A percentile compares a stretch with the other conserved stretches of the same genome.
These are phyloP conservation scores for Acheta domesticus DNA, from an alignment of 2,888 invertebrate species.

Conservation along the genomic window DNA sequence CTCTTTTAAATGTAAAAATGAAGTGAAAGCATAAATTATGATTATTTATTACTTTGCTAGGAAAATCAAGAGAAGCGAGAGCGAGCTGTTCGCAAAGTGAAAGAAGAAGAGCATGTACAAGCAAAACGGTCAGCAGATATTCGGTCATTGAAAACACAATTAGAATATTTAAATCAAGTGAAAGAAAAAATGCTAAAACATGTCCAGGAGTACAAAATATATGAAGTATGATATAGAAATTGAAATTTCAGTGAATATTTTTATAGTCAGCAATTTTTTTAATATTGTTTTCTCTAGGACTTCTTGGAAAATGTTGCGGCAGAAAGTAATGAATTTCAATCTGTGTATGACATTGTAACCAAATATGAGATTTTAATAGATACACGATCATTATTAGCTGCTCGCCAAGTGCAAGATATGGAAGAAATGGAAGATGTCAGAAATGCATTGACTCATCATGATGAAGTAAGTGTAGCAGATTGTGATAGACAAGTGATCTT, in stretches of 20 bases:
- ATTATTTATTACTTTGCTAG: constrained; percentile 52
- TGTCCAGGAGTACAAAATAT: constrained; percentile 57
- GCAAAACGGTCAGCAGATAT: constrained; percentile 53
- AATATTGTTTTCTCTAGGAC: constrained; percentile 47
- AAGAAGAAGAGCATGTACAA: constrained; percentile 53
- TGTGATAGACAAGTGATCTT: no score
- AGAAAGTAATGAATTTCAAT: constrained; percentile 55
- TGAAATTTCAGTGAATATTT: neutral
- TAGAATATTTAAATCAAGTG: constrained; percentile 52
- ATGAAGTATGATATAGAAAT: constrained; percentile 48
- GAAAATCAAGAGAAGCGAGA: constrained; percentile 64
- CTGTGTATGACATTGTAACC: constrained; percentile 60
- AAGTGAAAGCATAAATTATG: no score
- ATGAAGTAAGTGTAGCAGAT: constrained; percentile 46
- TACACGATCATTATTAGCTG: constrained; percentile 55
- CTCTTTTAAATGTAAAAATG: no score
- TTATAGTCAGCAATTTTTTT: no score
- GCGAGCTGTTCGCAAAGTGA: constrained; percentile 58
- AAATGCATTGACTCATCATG: constrained; percentile 55
- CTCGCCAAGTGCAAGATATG: constrained; percentile 56
- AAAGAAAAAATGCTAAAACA: constrained; percentile 57
- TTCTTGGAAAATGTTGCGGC: constrained; percentile 58
- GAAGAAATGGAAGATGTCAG: constrained; percentile 57
- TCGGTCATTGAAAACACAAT: constrained; percentile 51
- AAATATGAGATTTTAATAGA: constrained; percentile 62